These are phyloP conservation scores for Zaprionus camerounensis DNA, from an alignment of 1,140 invertebrate genomes.

Conservation along the genomic window DNA sequence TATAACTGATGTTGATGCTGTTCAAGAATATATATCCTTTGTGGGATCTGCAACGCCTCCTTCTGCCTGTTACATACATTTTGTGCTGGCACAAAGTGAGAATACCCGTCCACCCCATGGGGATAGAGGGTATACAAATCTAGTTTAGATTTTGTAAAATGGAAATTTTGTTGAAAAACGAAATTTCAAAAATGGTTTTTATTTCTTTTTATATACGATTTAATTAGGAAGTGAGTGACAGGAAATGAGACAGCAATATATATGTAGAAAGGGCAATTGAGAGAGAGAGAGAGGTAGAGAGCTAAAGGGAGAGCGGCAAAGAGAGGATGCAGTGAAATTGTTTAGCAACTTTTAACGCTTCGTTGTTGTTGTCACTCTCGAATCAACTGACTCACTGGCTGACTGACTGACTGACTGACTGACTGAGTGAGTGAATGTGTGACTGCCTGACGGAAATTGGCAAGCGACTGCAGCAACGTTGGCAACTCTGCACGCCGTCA, in stretches of 20 bases:
- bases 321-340: slow-evolving; percentile 32
- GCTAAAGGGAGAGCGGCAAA: neutral
- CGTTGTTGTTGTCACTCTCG: neutral
- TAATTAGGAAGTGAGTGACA: slow-evolving; percentile 8
- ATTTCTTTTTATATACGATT: neutral
- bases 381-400: slow-evolving; percentile 4
- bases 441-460: slow-evolving; percentile 31
- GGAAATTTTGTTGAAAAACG: neutral
- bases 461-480: slow-evolving; percentile 6
- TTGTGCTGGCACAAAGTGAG: too few relatives aligned
- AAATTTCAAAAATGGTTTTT: neutral
- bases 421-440: neutral
- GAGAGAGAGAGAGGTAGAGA: neutral
- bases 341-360: slow-evolving; percentile 42
- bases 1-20: too few relatives aligned
- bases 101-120: too few relatives aligned
- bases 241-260: neutral
- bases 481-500: slow-evolving; percentile 10
- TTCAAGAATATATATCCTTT: too few relatives aligned
- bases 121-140: neutral
- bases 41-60: too few relatives aligned
- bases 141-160: neutral
- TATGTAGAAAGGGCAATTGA: neutral
- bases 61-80: too few relatives aligned
- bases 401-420: slow-evolving; percentile 4